phyloP scores from a whole-genome alignment of 2,888 invertebrate genomes.

The Crocallis elinguaria region DNA sequence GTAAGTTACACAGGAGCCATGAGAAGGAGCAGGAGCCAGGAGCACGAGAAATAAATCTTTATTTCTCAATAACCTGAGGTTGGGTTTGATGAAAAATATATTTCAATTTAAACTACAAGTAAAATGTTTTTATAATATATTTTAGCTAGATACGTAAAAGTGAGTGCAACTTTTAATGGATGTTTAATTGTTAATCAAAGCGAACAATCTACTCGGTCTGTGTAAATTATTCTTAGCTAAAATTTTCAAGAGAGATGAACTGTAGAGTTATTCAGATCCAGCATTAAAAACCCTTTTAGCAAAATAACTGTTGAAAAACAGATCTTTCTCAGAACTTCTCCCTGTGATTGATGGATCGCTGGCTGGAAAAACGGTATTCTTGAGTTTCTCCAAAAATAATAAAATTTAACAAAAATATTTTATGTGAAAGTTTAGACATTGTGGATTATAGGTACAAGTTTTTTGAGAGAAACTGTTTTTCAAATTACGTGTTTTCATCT shows the following conservation, averaged over 20 bases:
- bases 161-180: too few species aligned
- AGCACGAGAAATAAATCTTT: too few species aligned
- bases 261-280: slow-evolving; percentile 25
- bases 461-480: too few species aligned
- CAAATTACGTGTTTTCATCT: slow-evolving; percentile 2
- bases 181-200: too few species aligned
- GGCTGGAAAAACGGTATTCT: slow-evolving; percentile 29
- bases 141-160: too few species aligned
- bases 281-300: slow-evolving; percentile 27
- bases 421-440: slow-evolving; percentile 8
- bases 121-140: background rate
- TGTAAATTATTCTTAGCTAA: background rate
- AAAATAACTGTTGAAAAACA: slow-evolving; percentile 24
- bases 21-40: too few species aligned
- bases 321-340: slow-evolving; percentile 26
- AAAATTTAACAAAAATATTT: slow-evolving; percentile 17
- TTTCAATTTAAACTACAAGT: too few species aligned
- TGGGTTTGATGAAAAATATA: too few species aligned
- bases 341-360: slow-evolving; percentile 35
- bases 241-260: slow-evolving; percentile 9
- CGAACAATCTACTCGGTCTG: background rate
- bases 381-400: slow-evolving; percentile 24
- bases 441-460: background rate
- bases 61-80: too few species aligned
- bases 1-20: too few species aligned